Conservation (phyloP, 2,888 invertebrate genomes). For the Tortricodes alternella region DNA sequence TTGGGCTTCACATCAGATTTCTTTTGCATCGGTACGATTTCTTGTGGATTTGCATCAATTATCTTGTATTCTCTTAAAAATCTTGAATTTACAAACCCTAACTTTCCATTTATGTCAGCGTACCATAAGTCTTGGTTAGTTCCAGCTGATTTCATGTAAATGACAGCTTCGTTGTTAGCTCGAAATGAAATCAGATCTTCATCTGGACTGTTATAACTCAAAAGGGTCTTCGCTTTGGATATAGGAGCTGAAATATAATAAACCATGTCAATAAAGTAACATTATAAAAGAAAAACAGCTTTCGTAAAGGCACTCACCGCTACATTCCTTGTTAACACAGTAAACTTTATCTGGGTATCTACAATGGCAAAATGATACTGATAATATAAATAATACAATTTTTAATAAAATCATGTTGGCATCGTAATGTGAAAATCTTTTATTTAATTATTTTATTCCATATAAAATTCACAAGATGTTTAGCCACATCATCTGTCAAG, state of each 20-base stretch:
- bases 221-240: conserved; percentile 83
- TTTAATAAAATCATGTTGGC: conserved; percentile 73
- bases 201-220: conserved; percentile 81
- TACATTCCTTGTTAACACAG: conserved; percentile 88
- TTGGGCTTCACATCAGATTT: conserved; percentile 56
- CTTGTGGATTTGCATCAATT: conserved; percentile 57
- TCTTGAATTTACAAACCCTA: conserved; percentile 85
- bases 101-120: conserved; percentile 85
- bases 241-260: conserved; percentile 79
- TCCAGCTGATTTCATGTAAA: conserved; percentile 89
- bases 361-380: conserved; percentile 60
- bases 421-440: conserved; percentile 52
- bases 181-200: conserved; percentile 84
- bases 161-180: conserved; percentile 78
- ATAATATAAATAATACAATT: conserved; percentile 67
- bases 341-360: conserved; percentile 85
- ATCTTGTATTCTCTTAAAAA: conserved; percentile 85
- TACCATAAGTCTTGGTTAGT: conserved; percentile 85
- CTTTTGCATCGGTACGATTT: conserved; percentile 52
- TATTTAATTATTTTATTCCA: conserved; percentile 49
- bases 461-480: conserved; percentile 63
- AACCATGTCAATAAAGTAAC: conserved; percentile 46
- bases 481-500: conserved; percentile 81
- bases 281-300: conserved; percentile 17
- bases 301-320: conserved; percentile 75